Conservation (phyloP, 2,888 invertebrate species). For the Notodonta dromedarius region DNA sequence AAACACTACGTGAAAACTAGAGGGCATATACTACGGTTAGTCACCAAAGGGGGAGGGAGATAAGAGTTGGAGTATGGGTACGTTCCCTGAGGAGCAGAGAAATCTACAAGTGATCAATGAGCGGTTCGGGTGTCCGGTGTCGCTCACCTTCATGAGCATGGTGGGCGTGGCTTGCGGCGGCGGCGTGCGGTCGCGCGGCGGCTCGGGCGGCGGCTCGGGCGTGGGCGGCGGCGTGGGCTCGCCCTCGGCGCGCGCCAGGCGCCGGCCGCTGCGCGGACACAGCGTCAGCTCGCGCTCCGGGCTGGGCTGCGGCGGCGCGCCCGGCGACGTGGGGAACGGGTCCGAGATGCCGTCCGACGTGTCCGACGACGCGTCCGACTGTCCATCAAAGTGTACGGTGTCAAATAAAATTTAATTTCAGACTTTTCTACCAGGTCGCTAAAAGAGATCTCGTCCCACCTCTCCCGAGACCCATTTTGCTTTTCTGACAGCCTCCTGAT, state of each 20-base stretch:
- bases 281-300: constrained; percentile 88
- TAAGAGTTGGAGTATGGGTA: too few relatives aligned
- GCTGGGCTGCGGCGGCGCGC: constrained; percentile 82
- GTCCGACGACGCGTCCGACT: constrained; percentile 71
- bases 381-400: too few relatives aligned
- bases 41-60: too few relatives aligned
- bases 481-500: too few relatives aligned
- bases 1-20: too few relatives aligned
- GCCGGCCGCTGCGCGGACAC: constrained; percentile 76
- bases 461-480: too few relatives aligned
- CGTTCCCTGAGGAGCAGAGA: too few relatives aligned
- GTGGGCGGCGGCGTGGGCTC: constrained; percentile 85
- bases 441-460: too few relatives aligned
- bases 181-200: constrained; percentile 42
- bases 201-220: constrained; percentile 71
- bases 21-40: too few relatives aligned
- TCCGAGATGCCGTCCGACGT: constrained; percentile 86
- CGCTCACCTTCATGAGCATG: constrained; percentile 73
- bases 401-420: too few relatives aligned
- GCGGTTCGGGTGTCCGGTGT: background rate
- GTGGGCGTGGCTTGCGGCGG: constrained; percentile 43
- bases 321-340: constrained; percentile 82
- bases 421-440: too few relatives aligned
- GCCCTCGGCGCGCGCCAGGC: constrained; percentile 85
- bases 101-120: background rate